phyloP scores from a whole-genome alignment of 2,113 vertebrate genomes.

The Tiliqua scincoides region DNA sequence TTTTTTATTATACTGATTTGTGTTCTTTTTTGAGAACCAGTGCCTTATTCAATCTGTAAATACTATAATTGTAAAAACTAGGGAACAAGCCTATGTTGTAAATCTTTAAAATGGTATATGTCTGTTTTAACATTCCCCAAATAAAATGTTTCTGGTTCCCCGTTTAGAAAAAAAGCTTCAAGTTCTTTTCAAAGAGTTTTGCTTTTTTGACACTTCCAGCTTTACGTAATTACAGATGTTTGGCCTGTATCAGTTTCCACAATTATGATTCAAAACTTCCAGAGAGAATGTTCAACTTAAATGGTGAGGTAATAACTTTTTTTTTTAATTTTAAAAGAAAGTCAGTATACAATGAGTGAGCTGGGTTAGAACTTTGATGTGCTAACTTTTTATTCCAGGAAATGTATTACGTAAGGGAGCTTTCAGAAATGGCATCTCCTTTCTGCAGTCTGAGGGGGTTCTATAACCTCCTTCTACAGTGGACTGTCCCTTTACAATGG shows the following conservation, averaged over 20 bases:
- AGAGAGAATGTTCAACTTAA: slow-evolving; percentile 3
- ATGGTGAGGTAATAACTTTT: too few relatives aligned
- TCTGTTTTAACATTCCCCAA: slow-evolving; percentile 81
- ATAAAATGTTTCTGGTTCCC: slow-evolving; percentile 81
- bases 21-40: slow-evolving; percentile 80
- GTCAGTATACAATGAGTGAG: too few relatives aligned
- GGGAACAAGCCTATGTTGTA: slow-evolving; percentile 73
- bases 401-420: too few relatives aligned
- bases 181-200: slow-evolving; percentile 37
- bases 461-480: too few relatives aligned
- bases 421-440: too few relatives aligned
- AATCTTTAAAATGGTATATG: slow-evolving; percentile 79
- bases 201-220: slow-evolving; percentile 6
- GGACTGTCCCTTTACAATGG: too few relatives aligned
- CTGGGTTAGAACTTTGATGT: too few relatives aligned
- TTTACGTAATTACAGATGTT: slow-evolving; percentile 12
- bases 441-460: too few relatives aligned
- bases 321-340: too few relatives aligned
- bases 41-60: slow-evolving; percentile 87
- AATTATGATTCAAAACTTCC: too few relatives aligned
- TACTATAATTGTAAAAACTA: slow-evolving; percentile 79
- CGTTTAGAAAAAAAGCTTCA: slow-evolving; percentile 4
- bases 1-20: slow-evolving; percentile 60
- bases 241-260: not conserved
- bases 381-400: too few relatives aligned